Evolutionary conservation across 2,888 invertebrate genomes (phyloP).

Genomic region (Tromatobia lineatoria): DNA sequence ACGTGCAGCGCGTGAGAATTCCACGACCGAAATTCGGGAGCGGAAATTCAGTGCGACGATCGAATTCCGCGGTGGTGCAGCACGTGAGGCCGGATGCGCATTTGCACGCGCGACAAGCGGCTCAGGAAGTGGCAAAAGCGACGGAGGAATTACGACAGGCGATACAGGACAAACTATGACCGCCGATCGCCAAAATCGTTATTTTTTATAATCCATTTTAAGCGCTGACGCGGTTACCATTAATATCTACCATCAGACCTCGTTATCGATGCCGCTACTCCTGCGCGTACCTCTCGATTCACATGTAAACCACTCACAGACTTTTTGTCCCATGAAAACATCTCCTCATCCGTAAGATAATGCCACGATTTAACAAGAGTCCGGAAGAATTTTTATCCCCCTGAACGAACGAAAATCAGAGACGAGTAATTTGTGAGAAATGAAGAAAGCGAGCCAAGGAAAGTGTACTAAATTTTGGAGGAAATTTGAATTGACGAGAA

Average conservation of each 20-base stretch:
- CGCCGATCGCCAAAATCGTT: background rate
- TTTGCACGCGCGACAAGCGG: constrained; percentile 83
- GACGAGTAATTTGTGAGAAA: constrained; percentile 1
- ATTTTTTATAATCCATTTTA: constrained; percentile 3
- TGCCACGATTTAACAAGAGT: background rate
- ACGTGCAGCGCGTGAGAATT: constrained; percentile 93
- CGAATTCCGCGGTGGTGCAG: constrained; percentile 88
- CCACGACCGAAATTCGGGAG: constrained; percentile 94
- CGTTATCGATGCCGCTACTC: constrained; percentile 58
- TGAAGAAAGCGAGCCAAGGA: background rate
- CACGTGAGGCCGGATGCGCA: constrained; percentile 86
- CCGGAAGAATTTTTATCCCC: background rate
- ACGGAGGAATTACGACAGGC: constrained; percentile 92
- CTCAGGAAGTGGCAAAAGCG: constrained; percentile 88
- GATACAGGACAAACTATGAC: constrained; percentile 92
- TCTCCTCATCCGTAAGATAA: background rate
- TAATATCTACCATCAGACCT: background rate
- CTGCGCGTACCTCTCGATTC: constrained; percentile 53
- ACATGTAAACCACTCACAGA: constrained; percentile 16
- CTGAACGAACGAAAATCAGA: background rate
- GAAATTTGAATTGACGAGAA: background rate
- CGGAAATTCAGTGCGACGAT: constrained; percentile 85
- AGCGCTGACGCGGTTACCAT: background rate
- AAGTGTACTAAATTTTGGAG: background rate
- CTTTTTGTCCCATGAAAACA: background rate